Base-by-base conservation (phyloP, 2,888 invertebrate genomes). In the Creontiades dilutus region DNA sequence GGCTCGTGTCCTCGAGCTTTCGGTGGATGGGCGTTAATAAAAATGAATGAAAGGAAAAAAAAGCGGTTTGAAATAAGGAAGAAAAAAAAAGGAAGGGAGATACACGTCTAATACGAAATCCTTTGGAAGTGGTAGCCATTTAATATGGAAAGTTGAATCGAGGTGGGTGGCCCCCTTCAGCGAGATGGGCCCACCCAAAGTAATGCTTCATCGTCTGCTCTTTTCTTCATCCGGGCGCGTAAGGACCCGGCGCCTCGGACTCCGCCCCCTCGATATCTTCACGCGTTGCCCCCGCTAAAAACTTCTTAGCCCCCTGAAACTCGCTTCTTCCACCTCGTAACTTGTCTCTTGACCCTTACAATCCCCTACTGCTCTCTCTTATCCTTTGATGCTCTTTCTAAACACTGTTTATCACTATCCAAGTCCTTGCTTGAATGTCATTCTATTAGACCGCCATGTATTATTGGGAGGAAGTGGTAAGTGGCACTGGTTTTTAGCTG, bases 161-260 rank as follows among this genome's bases (percentile, higher is more conserved):
- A 89, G 76, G 48, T 89, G 89, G 89, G 89, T 89, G 89, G 89
- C 61, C 89, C 46, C 48, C 52, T 81, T 52, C 52, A 47, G 84
- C 82, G 68, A 68, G 81, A 80, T 80, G 81, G 57, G 89, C 55
- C 89, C 89, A 89, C 89, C 89, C 89, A 89, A 85, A 85, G 52
- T 82, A 75, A 87, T 76, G 48, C 87, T 87, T 87, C 87, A 87
- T 78, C 87, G 76, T 87, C 87, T 87, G 27, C 47, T 87, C 76
- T 87, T 61, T 87, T 87, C 87, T 87, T 87, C 78, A 87, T 87
- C n/a, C n/a, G n/a, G n/a, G n/a, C n/a, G n/a, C 52, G 87, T 87
- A 87, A 87, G 87, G 23, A 87, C 87, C 61, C 87, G 87, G 87
- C 87, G 87, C 87, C 87, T 87, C n/a, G 27, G 47, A 48, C 78